Conservation (phyloP, 2,113 vertebrate species). For the Spizaetus ornatus region DNA sequence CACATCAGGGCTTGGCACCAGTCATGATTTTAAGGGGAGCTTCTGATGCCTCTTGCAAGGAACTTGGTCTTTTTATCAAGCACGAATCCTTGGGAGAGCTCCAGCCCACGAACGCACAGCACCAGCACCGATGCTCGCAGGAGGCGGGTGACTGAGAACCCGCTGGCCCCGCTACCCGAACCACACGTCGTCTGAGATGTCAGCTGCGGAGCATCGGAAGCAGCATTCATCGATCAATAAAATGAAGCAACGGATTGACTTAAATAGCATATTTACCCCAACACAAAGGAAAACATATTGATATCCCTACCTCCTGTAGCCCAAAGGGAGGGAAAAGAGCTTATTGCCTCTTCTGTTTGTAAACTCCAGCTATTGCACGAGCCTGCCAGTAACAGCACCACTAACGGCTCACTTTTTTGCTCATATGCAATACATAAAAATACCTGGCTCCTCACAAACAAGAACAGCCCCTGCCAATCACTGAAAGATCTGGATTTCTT, state of each 20-base stretch:
- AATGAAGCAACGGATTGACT: neutral
- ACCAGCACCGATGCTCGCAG: neutral
- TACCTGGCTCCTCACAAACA: neutral
- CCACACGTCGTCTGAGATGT: accelerated
- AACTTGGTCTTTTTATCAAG: neutral
- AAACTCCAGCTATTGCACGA: neutral
- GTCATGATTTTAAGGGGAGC: neutral
- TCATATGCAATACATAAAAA: neutral
- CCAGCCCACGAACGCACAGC: accelerated
- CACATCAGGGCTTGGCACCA: neutral
- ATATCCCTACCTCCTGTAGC: neutral
- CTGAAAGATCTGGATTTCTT: neutral
- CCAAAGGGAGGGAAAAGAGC: neutral
- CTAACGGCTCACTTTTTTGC: neutral
- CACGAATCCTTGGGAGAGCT: too few relatives aligned
- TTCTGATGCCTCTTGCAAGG: neutral
- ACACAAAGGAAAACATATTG: neutral
- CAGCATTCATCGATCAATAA: neutral
- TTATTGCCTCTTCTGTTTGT: neutral
- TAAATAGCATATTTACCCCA: neutral
- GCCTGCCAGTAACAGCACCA: neutral
- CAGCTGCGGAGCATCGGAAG: neutral
- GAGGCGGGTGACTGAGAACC: neutral
- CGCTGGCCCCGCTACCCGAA: neutral
- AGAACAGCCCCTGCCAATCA: neutral